Base-by-base conservation (phyloP, 2,797 vertebrate genomes). In the Myripristis jacobus region DNA sequence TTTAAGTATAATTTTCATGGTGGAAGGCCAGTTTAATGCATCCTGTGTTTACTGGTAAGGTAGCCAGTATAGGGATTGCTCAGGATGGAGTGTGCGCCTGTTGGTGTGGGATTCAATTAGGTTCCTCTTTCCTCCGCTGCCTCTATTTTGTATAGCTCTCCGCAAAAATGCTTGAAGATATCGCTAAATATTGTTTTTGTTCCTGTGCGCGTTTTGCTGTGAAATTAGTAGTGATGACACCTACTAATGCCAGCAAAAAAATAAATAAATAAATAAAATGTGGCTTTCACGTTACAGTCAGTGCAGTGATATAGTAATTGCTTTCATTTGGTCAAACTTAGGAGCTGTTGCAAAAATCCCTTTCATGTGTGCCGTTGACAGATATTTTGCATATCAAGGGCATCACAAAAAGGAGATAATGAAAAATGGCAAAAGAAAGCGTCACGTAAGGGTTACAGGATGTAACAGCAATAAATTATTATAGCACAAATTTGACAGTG, bases 161-260 rank as follows among this genome's bases (percentile, higher is more conserved):
- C 19, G 44, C n/a, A 47, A 19, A 19, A 47, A 44, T 16, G 43
- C 43, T n/a, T 5, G 43, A 44, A 16, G 43, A n/a, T 44, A 0
- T n/a, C n/a, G n/a, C 19, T 19, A 29, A 22, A 36, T 27, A 7
- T 56, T 41, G 16, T 22, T 46, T 25, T 21, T 6, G 12, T 57
- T 56, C 58, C 41, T 34, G 6, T n/a, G 48, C 43, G 76, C 21
- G 47, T 53, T 56, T 44, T 41, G 10, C 3, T 36, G 38, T 29
- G 18, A 6, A 41, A 57, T 65, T 25, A 46, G 0, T 1, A 3
- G n/a, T 10, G 22, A 54, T 29, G 16, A 43, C 34, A 56, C 55
- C 16, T 21, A 34, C 3, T 31, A 0, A 51, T 57, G 44, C 0
- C 0, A 50, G 15, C 13, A 66, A 15, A 12, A 31, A 31, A 31